Evolutionary conservation across 30 jellyfish, hydroid and myxozoan species (phyloP).

Genomic region (Hydractinia symbiolongicarpus): DNA sequence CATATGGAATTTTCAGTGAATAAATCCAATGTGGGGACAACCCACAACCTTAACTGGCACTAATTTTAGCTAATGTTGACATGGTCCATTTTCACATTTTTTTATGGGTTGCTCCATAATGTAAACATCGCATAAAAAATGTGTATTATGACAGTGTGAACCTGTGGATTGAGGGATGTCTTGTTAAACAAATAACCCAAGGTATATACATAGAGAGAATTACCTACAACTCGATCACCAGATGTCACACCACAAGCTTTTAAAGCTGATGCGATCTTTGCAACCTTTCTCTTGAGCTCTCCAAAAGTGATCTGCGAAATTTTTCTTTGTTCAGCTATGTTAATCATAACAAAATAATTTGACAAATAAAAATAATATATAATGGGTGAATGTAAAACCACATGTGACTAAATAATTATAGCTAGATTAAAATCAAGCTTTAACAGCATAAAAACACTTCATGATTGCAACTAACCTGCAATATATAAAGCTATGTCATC

Average conservation of each 20-base stretch:
- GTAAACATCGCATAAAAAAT: no score
- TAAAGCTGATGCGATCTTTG: slow-evolving; percentile 57
- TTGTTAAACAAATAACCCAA: not conserved
- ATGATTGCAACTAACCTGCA: slow-evolving; percentile 46
- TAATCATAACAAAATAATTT: not conserved
- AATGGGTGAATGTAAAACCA: no score
- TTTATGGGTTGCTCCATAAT: no score
- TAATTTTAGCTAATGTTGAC: no score
- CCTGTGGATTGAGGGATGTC: not conserved
- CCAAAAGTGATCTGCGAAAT: slow-evolving; percentile 53
- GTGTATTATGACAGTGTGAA: not conserved
- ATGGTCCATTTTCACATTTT: no score
- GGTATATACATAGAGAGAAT: no score
- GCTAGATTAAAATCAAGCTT: not conserved
- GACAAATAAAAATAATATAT: not conserved
- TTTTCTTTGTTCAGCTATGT: slow-evolving; percentile 55
- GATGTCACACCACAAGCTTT: slow-evolving; percentile 46
- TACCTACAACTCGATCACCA: slow-evolving; percentile 94
- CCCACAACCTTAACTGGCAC: no score
- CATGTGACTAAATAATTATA: not conserved
- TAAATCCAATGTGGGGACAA: no score
- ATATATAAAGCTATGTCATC: slow-evolving; percentile 64
- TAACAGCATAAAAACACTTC: no score
- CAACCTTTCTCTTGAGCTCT: slow-evolving; percentile 55
- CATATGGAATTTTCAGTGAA: no score